A percentile compares a stretch with the other conserved stretches of the same genome.
Conservation (phyloP, 2,888 invertebrate genomes). For the Ormia ochracea region DNA sequence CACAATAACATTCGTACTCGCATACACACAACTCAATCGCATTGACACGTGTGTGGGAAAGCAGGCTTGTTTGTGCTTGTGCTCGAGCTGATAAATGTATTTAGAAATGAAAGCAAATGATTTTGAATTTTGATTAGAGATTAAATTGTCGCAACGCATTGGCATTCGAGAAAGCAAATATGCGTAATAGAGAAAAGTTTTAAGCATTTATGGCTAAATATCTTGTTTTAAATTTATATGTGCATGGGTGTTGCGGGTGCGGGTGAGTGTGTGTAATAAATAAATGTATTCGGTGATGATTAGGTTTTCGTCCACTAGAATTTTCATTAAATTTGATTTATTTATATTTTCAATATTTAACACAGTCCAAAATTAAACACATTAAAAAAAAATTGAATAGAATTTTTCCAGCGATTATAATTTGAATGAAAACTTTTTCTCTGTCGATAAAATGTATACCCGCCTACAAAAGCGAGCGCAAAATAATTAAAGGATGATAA, state of each 20-base stretch:
- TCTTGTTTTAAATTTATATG: background rate
- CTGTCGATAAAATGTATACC: background rate
- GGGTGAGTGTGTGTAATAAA: conserved; percentile 12
- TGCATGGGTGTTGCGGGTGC: background rate
- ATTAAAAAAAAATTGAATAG: background rate
- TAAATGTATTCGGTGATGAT: conserved; percentile 58
- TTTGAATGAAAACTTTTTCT: conserved; percentile 27
- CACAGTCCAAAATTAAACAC: background rate
- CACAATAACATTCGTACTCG: conserved; percentile 4
- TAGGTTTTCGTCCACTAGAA: conserved; percentile 58
- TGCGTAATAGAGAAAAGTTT: conserved; percentile 21
- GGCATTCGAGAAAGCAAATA: conserved; percentile 38
- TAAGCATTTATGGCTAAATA: conserved; percentile 10
- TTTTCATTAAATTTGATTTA: conserved; percentile 42
- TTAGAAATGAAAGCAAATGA: conserved; percentile 30
- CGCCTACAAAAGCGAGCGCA: background rate
- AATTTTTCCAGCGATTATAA: conserved; percentile 24
- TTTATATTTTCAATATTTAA: background rate
- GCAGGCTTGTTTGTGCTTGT: background rate
- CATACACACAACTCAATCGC: background rate
- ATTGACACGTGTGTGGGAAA: background rate
- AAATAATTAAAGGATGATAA: background rate
- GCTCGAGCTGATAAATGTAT: background rate
- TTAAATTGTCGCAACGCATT: conserved; percentile 62
- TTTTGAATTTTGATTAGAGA: conserved; percentile 64